A percentile compares a stretch with the other conserved stretches of the same genome.
Conservation (phyloP, 2,797 vertebrate species). For the Phrynocephalus vlangalii region DNA sequence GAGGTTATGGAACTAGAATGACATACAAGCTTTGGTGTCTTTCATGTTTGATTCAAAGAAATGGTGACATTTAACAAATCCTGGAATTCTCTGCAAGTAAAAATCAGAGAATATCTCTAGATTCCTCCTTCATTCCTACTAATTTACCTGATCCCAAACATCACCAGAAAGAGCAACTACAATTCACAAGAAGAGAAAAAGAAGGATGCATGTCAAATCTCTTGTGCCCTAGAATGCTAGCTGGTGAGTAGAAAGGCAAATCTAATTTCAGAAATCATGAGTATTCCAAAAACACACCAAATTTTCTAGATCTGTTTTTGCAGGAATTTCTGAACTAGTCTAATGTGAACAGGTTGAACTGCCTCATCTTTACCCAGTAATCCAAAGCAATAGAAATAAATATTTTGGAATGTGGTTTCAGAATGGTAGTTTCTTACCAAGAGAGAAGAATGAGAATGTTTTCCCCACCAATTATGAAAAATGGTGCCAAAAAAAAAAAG, state of each 20-base stretch:
- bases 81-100: neutral
- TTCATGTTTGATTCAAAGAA: neutral
- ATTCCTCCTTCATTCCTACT: neutral
- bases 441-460: too few relatives aligned
- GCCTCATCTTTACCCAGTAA: neutral
- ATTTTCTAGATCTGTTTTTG: neutral
- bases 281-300: neutral
- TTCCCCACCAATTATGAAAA: too few relatives aligned
- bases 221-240: neutral
- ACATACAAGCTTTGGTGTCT: too few relatives aligned
- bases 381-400: too few relatives aligned
- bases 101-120: neutral
- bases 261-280: neutral
- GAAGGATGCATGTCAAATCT: too few relatives aligned
- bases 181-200: neutral
- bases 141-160: neutral
- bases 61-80: neutral
- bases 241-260: neutral
- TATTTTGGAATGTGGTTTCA: too few relatives aligned
- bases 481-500: too few relatives aligned
- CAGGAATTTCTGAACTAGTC: neutral
- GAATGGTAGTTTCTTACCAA: too few relatives aligned
- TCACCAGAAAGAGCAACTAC: neutral
- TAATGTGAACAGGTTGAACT: neutral
- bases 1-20: neutral